Evolutionary conservation across 1,140 invertebrate genomes (phyloP), one percentile per base, ranked within the genome.

Genomic region (Coboldia fuscipes): DNA sequence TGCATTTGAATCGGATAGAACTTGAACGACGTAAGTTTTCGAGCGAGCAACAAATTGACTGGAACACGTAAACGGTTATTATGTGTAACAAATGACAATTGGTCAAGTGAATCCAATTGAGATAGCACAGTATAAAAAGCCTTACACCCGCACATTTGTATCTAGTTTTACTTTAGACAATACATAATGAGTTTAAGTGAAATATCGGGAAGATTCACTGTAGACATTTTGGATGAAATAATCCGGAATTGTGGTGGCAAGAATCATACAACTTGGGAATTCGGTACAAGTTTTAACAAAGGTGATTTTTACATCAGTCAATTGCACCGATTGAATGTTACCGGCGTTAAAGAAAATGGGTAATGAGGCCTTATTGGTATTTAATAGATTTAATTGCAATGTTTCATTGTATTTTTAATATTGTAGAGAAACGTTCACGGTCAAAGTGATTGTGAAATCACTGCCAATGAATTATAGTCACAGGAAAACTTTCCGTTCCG

Each of bases 241-340:
- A 43, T 65, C 21, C 24, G 22, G 12, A 57, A 50, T 35, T 39
- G 40, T 15, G 48, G 46, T 12, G 54, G 57, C 30, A 53, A 50
- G 9, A 48, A 59, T 27, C 44, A 65, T 15, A 46, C 55, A 30
- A 43, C 66, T 0, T 46, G 46, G 34, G 51, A 56, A 28, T 66
- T 63, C 45, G 59, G 65, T 17, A 41, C 37, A 12, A 53, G 52
- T 5, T 56, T 53, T 35, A 55, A 57, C 19, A 73, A 69, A 50
- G 73, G 73, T 1, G 72, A 77, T 42, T 71, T 63, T 7, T 75
- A 74, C 42, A 42, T 75, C 27, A 71, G 70, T 38, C 61, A 60
- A 35, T 54, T 75, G 1, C 62, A 59, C 20, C 60, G 65, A 22
- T 57, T 73, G 8, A 62, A 47, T 32, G 54, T 75, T 5, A 45